phyloP scores from a whole-genome alignment of 2,888 invertebrate genomes.

The Spatulosminthurus flaviceps region DNA sequence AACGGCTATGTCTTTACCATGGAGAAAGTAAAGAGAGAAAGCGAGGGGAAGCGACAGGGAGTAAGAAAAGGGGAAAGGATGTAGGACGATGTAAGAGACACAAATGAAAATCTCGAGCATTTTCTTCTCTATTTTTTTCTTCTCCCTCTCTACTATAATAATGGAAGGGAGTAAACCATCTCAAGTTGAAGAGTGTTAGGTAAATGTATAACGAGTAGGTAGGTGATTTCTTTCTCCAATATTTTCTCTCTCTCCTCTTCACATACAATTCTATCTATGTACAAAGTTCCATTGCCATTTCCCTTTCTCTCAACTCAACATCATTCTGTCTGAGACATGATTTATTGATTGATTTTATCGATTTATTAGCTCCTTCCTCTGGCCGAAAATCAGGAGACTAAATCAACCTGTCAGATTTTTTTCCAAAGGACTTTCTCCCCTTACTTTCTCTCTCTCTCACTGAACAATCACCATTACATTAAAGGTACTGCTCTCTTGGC shows the following conservation, averaged over 20 bases:
- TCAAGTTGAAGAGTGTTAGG: neutral
- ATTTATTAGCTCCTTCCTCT: conserved; percentile 53
- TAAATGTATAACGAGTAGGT: neutral
- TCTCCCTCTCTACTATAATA: too few relatives aligned
- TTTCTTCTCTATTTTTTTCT: neutral
- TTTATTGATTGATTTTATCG: conserved; percentile 56
- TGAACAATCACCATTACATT: conserved; percentile 51
- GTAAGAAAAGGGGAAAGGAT: too few relatives aligned
- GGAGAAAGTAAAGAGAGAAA: neutral
- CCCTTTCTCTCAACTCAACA: conserved; percentile 24
- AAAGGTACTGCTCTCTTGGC: conserved; percentile 40
- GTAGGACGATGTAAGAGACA: neutral
- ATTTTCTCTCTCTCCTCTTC: neutral
- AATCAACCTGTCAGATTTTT: conserved; percentile 53
- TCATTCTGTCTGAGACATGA: conserved; percentile 47
- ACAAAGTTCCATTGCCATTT: conserved; percentile 9
- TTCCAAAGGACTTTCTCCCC: conserved; percentile 25
- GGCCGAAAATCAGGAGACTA: conserved; percentile 48
- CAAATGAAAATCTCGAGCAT: conserved; percentile 17
- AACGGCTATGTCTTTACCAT: too few relatives aligned
- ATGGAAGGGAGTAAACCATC: neutral
- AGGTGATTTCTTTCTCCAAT: neutral
- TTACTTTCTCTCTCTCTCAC: conserved; percentile 37
- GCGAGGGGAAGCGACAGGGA: neutral
- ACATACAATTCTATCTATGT: neutral